Percentiles rank a stretch among this genome's conserved stretches.
Evolutionary conservation across 2,888 invertebrate species (phyloP).

Genomic region (Andrena chrysosceles): DNA sequence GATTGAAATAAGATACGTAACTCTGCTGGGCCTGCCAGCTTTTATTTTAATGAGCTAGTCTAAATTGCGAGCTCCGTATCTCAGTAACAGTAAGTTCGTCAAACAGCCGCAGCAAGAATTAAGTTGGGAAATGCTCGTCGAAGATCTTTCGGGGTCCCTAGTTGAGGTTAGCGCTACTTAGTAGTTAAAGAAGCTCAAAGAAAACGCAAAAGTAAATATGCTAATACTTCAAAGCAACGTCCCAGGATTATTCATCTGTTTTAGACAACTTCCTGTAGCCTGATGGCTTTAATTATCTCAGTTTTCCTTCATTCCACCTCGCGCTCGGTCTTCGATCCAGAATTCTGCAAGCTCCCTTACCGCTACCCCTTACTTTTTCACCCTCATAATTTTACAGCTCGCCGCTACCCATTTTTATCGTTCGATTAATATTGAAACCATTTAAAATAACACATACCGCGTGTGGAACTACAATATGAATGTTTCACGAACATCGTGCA

Average conservation of each 20-base stretch:
- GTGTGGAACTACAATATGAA: background rate
- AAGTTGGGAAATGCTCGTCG: background rate
- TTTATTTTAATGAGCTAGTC: constrained; percentile 32
- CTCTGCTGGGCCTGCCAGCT: background rate
- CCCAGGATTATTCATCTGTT: background rate
- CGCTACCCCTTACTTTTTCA: background rate
- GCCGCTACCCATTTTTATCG: background rate
- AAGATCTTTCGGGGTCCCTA: background rate
- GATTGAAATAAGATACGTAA: constrained; percentile 15
- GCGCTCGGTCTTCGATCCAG: background rate
- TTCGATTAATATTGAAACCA: background rate
- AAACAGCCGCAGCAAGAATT: background rate
- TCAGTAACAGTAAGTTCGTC: background rate
- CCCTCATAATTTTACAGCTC: background rate
- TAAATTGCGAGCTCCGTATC: constrained; percentile 2
- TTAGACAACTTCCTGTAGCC: background rate
- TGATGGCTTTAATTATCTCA: constrained; percentile 9
- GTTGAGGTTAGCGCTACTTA: background rate
- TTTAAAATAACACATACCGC: background rate
- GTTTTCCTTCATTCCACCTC: background rate
- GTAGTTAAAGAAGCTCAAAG: background rate
- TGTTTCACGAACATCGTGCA: background rate
- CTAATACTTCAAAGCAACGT: background rate
- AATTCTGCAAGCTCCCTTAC: background rate
- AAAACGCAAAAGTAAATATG: background rate